Conservation (phyloP, 2,797 vertebrate species). For the Paguma larvata region DNA sequence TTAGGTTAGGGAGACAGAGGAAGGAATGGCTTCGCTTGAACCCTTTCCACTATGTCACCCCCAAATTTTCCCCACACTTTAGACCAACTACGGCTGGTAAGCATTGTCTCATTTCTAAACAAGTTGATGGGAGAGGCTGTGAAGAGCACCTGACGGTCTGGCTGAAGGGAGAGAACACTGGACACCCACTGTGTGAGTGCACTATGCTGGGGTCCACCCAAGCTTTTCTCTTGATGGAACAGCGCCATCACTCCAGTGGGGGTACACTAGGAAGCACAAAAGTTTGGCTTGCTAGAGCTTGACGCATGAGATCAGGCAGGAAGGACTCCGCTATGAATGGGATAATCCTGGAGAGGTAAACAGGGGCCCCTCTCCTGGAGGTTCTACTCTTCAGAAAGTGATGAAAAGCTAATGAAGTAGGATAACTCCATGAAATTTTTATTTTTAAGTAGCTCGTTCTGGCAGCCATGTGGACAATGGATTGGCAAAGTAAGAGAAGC, state of each 20-base stretch:
- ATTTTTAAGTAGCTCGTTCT: neutral
- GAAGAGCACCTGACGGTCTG: neutral
- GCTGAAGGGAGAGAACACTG: neutral
- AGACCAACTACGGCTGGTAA: no score
- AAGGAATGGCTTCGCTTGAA: neutral
- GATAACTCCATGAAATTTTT: neutral
- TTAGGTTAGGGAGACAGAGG: neutral
- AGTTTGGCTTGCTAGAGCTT: neutral
- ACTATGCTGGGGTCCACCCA: neutral
- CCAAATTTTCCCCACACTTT: neutral
- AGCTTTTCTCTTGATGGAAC: no score
- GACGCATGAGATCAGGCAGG: neutral
- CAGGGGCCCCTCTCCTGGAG: neutral
- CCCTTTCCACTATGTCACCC: neutral
- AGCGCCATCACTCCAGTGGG: neutral
- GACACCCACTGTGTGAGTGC: no score
- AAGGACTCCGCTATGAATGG: accelerated
- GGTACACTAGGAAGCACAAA: neutral
- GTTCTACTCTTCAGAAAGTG: neutral
- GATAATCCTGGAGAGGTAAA: neutral
- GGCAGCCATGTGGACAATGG: neutral
- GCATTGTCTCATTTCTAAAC: neutral
- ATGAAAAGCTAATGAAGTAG: neutral
- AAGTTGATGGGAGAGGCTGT: neutral
- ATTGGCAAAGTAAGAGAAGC: neutral